Evolutionary conservation across 1,140 invertebrate species (phyloP), one percentile per base, ranked within the genome.

Genomic region (Bursaphelenchus mucronatus): DNA sequence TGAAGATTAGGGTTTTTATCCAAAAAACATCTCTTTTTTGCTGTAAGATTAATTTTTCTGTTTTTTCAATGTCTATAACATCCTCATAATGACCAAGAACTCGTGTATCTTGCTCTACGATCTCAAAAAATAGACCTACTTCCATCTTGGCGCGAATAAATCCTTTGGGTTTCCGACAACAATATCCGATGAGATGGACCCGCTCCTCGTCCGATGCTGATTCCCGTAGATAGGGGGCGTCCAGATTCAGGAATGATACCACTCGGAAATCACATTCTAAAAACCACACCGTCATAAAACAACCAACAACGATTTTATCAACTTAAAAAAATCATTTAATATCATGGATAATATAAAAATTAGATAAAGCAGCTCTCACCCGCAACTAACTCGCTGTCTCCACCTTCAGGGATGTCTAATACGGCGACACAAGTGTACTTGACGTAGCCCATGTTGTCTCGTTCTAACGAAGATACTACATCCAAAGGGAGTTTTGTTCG

Each of bases 371-470:
- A 30, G 11, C 11, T 53, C 40, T 30, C 30, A 77, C 72, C 73
- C 39, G 73, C 76, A 40, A 75, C 52, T 39, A 75, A 76, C 70
- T 79, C 66, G 54, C 62, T 78, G 15, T 74, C 76, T 11, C 73
- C 73, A 40, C 73, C 71, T 39, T 75, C 75, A 17, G 76, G 73
- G 40, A 75, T 54, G 43, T 69, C 67, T 44, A 69, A 55, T 9
- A 69, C 53, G 10, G 73, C 73, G 19, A 73, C 41, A 62, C 73
- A 76, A 10, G 61, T 63, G 50, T 75, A 75, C 47, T 63, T 65
- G 39, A 75, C 64, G 45, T 17, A 43, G 39, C 73, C 73, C 57
- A 64, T 43, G 43, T 59, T 63, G 11, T 76, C 76, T 61, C 67
- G 58, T 41, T 75, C 69, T 4, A 79, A 58, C 15, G 67, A 75